Percentiles rank a stretch among this genome's conserved stretches.
Conservation (phyloP, 92 coral and sea anemone genomes). For the Metridium senile region DNA sequence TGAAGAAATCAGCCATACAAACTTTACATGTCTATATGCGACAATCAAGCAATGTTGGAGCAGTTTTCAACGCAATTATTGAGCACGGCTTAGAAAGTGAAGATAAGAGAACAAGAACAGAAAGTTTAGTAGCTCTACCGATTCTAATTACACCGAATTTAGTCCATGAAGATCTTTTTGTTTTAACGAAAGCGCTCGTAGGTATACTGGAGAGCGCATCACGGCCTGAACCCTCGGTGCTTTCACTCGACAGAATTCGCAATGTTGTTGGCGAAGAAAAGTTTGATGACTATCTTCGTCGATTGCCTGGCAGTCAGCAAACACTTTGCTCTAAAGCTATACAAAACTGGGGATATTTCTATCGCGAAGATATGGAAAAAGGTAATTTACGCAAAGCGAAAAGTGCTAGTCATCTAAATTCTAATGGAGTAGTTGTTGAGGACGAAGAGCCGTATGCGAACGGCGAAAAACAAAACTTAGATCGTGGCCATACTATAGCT, state of each 20-base stretch:
- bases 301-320: slow-evolving; percentile 75
- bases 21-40: slow-evolving; percentile 98
- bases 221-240: slow-evolving; percentile 81
- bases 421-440: slow-evolving; percentile 71
- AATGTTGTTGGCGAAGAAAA: slow-evolving; percentile 86
- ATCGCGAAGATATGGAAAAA: slow-evolving; percentile 60
- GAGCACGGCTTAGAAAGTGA: slow-evolving; percentile 95
- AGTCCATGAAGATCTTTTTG: slow-evolving; percentile 95
- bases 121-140: slow-evolving; percentile 92
- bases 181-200: slow-evolving; percentile 90
- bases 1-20: slow-evolving; percentile 95
- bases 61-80: slow-evolving; percentile 89
- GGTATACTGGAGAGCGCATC: slow-evolving; percentile 84
- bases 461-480: slow-evolving; percentile 67
- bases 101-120: slow-evolving; percentile 86
- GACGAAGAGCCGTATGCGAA: slow-evolving; percentile 29
- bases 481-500: slow-evolving; percentile 91
- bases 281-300: slow-evolving; percentile 82
- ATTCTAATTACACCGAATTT: slow-evolving; percentile 94
- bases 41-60: slow-evolving; percentile 81
- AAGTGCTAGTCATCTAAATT: slow-evolving; percentile 85
- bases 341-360: slow-evolving; percentile 62
- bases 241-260: slow-evolving; percentile 89
- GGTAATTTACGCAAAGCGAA: slow-evolving; percentile 81
- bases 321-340: slow-evolving; percentile 68